Evolutionary conservation across 2,113 vertebrate genomes (phyloP).

Genomic region (Sapayoa aenigma): DNA sequence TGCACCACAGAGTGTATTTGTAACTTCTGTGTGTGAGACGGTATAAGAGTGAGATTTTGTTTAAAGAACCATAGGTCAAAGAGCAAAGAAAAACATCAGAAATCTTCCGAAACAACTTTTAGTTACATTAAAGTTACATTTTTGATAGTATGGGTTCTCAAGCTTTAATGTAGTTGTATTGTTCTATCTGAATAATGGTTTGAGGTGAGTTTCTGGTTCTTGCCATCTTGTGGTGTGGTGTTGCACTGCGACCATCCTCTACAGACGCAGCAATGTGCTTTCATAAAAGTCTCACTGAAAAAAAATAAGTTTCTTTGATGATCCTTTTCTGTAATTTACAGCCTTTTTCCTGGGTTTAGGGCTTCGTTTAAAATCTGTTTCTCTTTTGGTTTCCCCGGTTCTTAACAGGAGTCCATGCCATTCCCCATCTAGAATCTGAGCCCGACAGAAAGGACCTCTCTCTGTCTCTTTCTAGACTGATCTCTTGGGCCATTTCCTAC

Average conservation of each 20-base stretch:
- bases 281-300: background rate
- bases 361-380: background rate
- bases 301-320: accelerated
- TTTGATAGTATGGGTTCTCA: background rate
- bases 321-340: background rate
- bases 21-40: background rate
- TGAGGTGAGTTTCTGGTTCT: conserved; percentile 14
- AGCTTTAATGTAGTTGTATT: background rate
- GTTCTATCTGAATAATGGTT: background rate
- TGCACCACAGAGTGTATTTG: background rate
- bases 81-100: background rate
- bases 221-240: conserved; percentile 47
- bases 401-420: background rate
- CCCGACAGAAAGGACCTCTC: background rate
- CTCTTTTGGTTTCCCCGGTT: background rate
- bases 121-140: background rate
- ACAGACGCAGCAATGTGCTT: background rate
- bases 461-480: background rate
- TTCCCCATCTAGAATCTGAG: background rate
- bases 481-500: background rate
- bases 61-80: background rate
- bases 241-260: background rate
- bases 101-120: background rate
- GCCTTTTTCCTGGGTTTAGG: background rate
- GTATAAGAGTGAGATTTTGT: background rate